phyloP scores from a whole-genome alignment of 2,797 vertebrate genomes.

The Silurus lanzhouensis region DNA sequence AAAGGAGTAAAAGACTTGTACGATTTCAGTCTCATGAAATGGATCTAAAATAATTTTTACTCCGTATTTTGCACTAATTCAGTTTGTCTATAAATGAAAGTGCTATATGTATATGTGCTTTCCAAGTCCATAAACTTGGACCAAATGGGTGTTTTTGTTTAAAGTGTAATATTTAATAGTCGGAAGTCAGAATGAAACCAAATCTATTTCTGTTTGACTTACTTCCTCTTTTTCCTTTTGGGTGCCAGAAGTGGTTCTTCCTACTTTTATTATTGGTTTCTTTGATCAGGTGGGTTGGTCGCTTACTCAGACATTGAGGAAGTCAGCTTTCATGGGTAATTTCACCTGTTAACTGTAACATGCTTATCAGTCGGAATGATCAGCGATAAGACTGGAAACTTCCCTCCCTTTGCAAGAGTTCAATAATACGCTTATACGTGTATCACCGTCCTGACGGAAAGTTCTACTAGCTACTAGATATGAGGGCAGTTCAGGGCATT shows the following conservation, averaged over 20 bases:
- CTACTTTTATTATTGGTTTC: constrained; percentile 25
- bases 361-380: constrained; percentile 25
- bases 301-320: constrained; percentile 10
- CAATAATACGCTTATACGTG: not conserved
- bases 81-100: not conserved
- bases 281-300: constrained; percentile 7
- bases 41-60: not conserved
- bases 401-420: constrained; percentile 10
- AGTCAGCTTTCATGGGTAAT: constrained; percentile 23
- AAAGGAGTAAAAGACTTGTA: not conserved
- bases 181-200: not conserved
- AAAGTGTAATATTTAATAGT: not conserved
- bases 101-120: not conserved
- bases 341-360: constrained; percentile 34
- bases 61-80: not conserved
- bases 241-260: constrained; percentile 17
- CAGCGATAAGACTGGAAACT: constrained; percentile 9
- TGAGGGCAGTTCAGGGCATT: not conserved
- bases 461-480: too few species aligned
- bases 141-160: not conserved
- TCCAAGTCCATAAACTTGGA: not conserved
- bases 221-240: constrained; percentile 33
- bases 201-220: not conserved
- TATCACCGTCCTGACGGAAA: not conserved
- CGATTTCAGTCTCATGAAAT: not conserved